These are phyloP conservation scores for Erebia epiphron DNA, from an alignment of 2,888 invertebrate species.

Conservation along the genomic window DNA sequence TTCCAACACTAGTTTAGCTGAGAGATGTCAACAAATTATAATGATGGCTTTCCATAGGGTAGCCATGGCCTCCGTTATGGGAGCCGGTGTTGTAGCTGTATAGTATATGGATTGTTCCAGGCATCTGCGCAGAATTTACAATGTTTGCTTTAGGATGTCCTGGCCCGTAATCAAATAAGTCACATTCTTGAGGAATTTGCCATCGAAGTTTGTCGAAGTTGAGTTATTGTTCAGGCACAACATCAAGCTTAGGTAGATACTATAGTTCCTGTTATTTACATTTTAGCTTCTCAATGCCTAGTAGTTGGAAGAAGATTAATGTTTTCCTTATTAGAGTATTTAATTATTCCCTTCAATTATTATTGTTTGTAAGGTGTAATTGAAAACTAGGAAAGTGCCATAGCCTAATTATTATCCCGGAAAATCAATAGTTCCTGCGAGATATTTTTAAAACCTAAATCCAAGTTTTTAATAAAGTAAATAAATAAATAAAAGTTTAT, in stretches of 20 bases:
- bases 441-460: too few species aligned
- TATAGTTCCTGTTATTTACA: neutral
- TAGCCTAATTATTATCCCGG: too few species aligned
- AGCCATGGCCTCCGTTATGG: conserved; percentile 38
- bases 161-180: conserved; percentile 5
- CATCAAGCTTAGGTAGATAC: neutral
- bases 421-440: too few species aligned
- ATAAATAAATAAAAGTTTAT: too few species aligned
- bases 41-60: conserved; percentile 39
- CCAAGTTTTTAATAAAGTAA: too few species aligned
- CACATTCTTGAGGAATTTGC: conserved; percentile 25
- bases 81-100: conserved; percentile 30
- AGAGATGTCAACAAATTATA: conserved; percentile 39
- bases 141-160: conserved; percentile 18
- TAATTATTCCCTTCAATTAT: too few species aligned
- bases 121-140: conserved; percentile 28
- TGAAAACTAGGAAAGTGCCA: too few species aligned
- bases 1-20: conserved; percentile 22
- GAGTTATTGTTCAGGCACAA: neutral
- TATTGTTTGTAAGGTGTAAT: too few species aligned
- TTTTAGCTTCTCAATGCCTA: too few species aligned
- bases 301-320: too few species aligned
- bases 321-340: too few species aligned
- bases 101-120: conserved; percentile 34
- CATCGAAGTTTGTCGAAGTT: conserved; percentile 17